A percentile compares a stretch with the other conserved stretches of the same genome.
phyloP scores from a whole-genome alignment of 2,113 vertebrate genomes.

The Dryoscopus gambensis region DNA sequence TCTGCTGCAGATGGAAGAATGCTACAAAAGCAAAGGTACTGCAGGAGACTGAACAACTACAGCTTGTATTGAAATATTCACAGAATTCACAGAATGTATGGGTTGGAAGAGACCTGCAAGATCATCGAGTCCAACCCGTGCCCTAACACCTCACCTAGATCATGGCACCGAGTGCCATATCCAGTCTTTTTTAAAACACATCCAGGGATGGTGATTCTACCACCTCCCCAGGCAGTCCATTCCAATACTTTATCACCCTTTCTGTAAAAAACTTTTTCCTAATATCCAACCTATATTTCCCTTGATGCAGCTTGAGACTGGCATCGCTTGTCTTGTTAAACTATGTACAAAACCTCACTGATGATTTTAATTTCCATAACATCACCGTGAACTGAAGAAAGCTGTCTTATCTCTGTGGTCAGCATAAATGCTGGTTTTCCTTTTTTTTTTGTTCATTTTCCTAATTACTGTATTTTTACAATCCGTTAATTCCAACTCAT shows the following conservation, averaged over 20 bases:
- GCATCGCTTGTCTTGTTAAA: background rate
- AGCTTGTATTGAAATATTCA: background rate
- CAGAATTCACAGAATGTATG: too few species aligned
- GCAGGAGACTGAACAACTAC: background rate
- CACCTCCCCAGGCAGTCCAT: too few species aligned
- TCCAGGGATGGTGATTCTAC: too few species aligned
- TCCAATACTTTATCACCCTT: too few species aligned
- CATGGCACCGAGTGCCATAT: too few species aligned
- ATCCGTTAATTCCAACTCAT: slow-evolving; percentile 5
- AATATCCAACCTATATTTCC: too few species aligned
- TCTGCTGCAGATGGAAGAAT: background rate
- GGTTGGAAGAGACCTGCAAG: too few species aligned
- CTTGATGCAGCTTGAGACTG: too few species aligned
- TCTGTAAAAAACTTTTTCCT: too few species aligned
- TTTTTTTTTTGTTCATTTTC: background rate
- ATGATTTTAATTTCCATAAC: background rate
- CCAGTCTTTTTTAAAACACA: too few species aligned
- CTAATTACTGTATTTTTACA: slow-evolving; percentile 33
- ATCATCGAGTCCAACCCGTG: too few species aligned
- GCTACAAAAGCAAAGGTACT: background rate
- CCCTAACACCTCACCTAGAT: too few species aligned
- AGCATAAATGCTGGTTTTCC: background rate
- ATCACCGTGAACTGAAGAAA: background rate
- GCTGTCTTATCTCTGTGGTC: slow-evolving; percentile 16
- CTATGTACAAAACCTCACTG: background rate